These are phyloP conservation scores for Drosophila melanogaster DNA, from an alignment of 1,140 invertebrate species.

Conservation along the genomic window Release_6_plus_ISO1_MT NT_037436.4:18757001-18757500, in stretches of 20 bases:
- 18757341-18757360: slow-evolving; percentile 10
- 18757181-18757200: slow-evolving; percentile 8
- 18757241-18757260: slow-evolving; percentile 50
- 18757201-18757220: slow-evolving; percentile 21
- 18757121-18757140: slow-evolving; percentile 85
- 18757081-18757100: slow-evolving; percentile 56
- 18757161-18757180: slow-evolving; percentile 32
- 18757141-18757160: slow-evolving; percentile 75
- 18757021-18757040: slow-evolving; percentile 32
- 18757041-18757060: slow-evolving; percentile 29
- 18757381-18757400: slow-evolving; percentile 75
- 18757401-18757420: slow-evolving; percentile 63
- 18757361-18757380: slow-evolving; percentile 42
- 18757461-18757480: slow-evolving; percentile 74
- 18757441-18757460: slow-evolving; percentile 84
- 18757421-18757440: slow-evolving; percentile 85
- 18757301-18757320: slow-evolving; percentile 36
- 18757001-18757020: slow-evolving; percentile 63
- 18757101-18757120: slow-evolving; percentile 84
- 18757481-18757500: slow-evolving; percentile 64
- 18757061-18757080: slow-evolving; percentile 8
- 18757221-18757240: slow-evolving; percentile 29
- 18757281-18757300: slow-evolving; percentile 77
- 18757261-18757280: slow-evolving; percentile 73
- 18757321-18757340: not conserved